Percentiles rank a stretch among this genome's conserved stretches.
phyloP scores from a whole-genome alignment of 1,140 invertebrate genomes.

The Zaprionus camerounensis region DNA sequence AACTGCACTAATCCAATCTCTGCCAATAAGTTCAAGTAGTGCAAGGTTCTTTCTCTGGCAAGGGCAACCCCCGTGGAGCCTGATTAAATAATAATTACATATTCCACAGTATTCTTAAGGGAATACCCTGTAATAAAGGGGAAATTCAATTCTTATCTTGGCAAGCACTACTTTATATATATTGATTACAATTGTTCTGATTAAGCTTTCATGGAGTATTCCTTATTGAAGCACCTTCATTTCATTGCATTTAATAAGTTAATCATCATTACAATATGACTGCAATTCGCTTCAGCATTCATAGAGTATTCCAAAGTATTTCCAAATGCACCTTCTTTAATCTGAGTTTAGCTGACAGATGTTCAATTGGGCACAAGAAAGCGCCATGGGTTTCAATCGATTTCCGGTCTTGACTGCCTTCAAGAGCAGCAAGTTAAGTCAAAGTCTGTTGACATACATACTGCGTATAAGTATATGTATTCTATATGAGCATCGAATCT shows the following conservation, averaged over 20 bases:
- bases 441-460: slow-evolving; percentile 4
- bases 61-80: background rate
- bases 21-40: background rate
- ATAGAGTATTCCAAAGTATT: background rate
- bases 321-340: background rate
- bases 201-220: background rate
- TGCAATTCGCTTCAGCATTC: background rate
- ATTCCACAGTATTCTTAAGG: background rate
- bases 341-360: background rate
- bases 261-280: background rate
- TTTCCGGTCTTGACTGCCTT: slow-evolving; percentile 11
- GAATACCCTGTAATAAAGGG: background rate
- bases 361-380: background rate
- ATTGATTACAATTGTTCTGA: background rate
- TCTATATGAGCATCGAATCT: slow-evolving; percentile 2
- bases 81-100: background rate
- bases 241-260: too few species aligned
- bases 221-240: too few species aligned
- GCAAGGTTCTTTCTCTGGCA: background rate
- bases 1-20: background rate
- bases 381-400: slow-evolving; percentile 12
- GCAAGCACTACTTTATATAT: background rate
- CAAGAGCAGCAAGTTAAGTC: slow-evolving; percentile 3
- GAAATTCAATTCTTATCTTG: background rate
- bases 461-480: background rate